phyloP scores from a whole-genome alignment of 1,140 invertebrate genomes.

The Acromyrmex heyeri region DNA sequence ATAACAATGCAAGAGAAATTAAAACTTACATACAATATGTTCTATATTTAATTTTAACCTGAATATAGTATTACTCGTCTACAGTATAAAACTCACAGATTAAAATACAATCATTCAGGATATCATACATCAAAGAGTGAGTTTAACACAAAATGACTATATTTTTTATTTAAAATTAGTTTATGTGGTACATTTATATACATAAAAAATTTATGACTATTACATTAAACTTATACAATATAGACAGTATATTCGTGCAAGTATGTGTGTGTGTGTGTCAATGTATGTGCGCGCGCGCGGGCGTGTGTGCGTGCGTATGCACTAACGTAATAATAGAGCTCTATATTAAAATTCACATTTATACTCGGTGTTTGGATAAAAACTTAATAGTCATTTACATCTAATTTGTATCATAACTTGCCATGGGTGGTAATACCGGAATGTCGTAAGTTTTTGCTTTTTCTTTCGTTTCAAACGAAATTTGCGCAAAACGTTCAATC shows the following conservation, averaged over 20 bases:
- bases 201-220: constrained; percentile 85
- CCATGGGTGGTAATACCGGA: constrained; percentile 82
- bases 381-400: constrained; percentile 77
- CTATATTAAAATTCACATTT: constrained; percentile 73
- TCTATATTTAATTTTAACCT: too few relatives aligned
- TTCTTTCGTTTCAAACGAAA: constrained; percentile 45
- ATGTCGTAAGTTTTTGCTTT: constrained; percentile 79
- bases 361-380: constrained; percentile 72
- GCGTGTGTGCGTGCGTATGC: not conserved
- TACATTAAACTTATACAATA: constrained; percentile 80
- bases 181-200: constrained; percentile 85
- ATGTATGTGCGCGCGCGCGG: not conserved
- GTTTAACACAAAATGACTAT: constrained; percentile 85
- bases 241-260: constrained; percentile 75
- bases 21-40: too few relatives aligned
- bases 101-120: not conserved
- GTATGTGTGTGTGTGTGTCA: not conserved
- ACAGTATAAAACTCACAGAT: too few relatives aligned
- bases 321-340: constrained; percentile 73
- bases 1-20: too few relatives aligned
- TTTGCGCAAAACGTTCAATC: constrained; percentile 11
- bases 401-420: constrained; percentile 78
- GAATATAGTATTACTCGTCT: too few relatives aligned
- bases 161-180: constrained; percentile 85
- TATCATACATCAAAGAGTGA: not conserved